These are phyloP conservation scores for Brassicogethes aeneus DNA, from an alignment of 2,888 invertebrate genomes.

Conservation along the genomic window DNA sequence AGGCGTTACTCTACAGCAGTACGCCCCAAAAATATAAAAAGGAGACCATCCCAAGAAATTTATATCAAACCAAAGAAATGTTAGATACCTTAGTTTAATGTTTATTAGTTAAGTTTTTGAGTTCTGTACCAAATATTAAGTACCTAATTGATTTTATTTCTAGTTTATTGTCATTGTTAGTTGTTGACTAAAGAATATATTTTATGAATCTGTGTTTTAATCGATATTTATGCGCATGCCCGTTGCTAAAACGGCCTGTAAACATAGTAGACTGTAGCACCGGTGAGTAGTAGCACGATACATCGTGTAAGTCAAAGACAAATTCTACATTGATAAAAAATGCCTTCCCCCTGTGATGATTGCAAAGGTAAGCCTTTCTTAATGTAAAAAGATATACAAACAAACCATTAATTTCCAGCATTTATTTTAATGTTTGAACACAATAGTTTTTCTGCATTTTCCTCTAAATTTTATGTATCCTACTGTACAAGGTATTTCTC, in stretches of 20 bases:
- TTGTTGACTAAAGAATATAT: constrained; percentile 7
- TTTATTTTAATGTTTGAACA: no score
- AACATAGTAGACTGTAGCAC: no score
- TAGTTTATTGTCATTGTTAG: constrained; percentile 10
- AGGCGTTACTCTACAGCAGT: constrained; percentile 34
- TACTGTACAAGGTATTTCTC: no score
- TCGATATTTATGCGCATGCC: neutral
- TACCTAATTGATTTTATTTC: constrained; percentile 31
- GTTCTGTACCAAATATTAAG: constrained; percentile 39
- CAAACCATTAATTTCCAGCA: no score
- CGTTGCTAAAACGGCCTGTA: neutral
- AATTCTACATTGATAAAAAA: no score
- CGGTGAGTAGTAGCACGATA: no score
- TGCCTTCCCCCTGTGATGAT: constrained; percentile 50
- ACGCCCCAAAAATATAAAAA: constrained; percentile 12
- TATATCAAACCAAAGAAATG: constrained; percentile 41
- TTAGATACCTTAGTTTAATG: constrained; percentile 41
- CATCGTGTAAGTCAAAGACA: no score
- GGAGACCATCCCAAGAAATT: constrained; percentile 8
- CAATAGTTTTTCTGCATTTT: no score
- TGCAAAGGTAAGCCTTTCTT: constrained; percentile 45
- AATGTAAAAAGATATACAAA: no score
- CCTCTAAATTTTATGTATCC: no score
- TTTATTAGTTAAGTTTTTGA: constrained; percentile 12
- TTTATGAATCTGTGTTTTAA: neutral